phyloP scores from a whole-genome alignment of 2,113 vertebrate species.

The Toxostoma redivivum region DNA sequence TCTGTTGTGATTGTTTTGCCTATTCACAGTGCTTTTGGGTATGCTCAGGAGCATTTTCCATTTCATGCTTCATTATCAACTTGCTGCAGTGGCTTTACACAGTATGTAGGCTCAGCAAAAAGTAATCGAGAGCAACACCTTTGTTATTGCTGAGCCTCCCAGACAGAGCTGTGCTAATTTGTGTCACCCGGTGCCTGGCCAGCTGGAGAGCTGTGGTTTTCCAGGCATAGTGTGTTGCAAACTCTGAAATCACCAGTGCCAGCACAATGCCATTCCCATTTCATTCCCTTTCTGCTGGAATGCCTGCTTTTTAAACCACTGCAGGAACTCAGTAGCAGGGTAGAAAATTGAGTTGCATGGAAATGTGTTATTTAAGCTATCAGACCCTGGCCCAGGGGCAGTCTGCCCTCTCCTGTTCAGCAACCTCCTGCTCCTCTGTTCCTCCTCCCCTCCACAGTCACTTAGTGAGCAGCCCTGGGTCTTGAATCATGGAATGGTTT shows the following conservation, averaged over 20 bases:
- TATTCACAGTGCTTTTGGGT: background rate
- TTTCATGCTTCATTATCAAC: constrained; percentile 34
- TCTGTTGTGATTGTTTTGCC: background rate
- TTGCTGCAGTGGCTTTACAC: background rate
- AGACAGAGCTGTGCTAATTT: background rate
- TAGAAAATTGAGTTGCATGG: background rate
- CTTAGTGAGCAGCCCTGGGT: background rate
- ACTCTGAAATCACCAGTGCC: background rate
- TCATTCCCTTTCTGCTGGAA: background rate
- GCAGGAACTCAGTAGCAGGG: background rate
- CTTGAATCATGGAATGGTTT: background rate
- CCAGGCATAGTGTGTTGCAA: background rate
- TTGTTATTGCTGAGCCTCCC: background rate
- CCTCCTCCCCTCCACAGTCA: background rate
- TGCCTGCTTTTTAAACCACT: background rate
- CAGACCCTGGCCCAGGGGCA: background rate
- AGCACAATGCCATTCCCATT: background rate
- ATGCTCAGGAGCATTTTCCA: background rate
- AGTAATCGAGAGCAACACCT: background rate
- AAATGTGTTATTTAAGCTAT: background rate
- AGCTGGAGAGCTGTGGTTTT: background rate
- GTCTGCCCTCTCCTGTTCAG: background rate
- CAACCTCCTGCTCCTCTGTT: background rate
- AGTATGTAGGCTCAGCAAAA: constrained; percentile 36
- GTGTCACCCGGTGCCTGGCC: background rate